Percentiles rank a stretch among this genome's conserved stretches.
phyloP scores from a whole-genome alignment of 92 coral and sea anemone genomes.

The Isaurus tuberculatus region DNA sequence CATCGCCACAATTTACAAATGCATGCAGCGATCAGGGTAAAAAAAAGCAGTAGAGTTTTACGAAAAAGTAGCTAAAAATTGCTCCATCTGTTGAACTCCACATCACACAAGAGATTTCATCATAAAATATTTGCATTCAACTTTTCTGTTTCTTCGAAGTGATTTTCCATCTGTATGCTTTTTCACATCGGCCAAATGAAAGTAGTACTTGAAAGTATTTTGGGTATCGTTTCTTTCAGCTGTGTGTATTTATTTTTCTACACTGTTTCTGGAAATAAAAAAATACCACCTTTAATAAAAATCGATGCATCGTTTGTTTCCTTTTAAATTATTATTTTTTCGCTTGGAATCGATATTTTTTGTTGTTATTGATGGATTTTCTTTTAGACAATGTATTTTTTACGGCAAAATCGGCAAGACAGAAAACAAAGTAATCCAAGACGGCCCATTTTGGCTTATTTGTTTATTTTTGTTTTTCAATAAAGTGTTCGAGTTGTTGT shows the following conservation, averaged over 20 bases:
- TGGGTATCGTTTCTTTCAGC: neutral
- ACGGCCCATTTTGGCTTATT: constrained; percentile 13
- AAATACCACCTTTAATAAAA: neutral
- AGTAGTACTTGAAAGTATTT: neutral
- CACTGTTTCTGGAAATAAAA: neutral
- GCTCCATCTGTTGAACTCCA: neutral
- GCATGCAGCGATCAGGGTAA: neutral
- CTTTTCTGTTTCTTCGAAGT: neutral
- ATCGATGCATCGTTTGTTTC: neutral
- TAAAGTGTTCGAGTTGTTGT: neutral
- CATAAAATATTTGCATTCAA: neutral
- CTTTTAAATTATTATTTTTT: neutral
- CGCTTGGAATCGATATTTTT: neutral
- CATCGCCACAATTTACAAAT: neutral
- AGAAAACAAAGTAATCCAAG: constrained; percentile 27
- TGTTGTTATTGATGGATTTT: neutral
- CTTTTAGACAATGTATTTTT: neutral
- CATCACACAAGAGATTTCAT: constrained; percentile 10
- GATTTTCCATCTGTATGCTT: constrained; percentile 1
- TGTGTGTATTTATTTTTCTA: neutral
- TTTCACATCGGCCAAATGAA: neutral
- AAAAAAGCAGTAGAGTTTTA: neutral
- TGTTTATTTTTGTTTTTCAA: constrained; percentile 25
- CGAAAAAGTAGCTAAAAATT: neutral
- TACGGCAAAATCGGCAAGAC: neutral